Evolutionary conservation across 2,888 invertebrate genomes (phyloP).

Genomic region (Mesochorus sp.): DNA sequence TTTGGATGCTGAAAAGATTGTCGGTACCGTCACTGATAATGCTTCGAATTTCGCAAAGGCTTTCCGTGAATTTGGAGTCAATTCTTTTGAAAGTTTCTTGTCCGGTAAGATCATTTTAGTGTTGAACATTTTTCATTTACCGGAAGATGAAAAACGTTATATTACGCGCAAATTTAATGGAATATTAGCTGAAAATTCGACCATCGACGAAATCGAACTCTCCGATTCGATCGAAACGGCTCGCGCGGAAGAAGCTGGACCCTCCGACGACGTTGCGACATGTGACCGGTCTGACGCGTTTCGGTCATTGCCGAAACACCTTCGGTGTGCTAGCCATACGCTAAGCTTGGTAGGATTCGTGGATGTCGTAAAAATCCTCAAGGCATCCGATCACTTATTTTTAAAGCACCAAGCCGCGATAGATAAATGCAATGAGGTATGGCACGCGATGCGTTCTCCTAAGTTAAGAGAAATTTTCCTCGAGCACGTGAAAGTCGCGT

Average conservation of each 20-base stretch:
- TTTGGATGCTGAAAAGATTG: conserved; percentile 46
- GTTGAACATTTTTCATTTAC: too few species aligned
- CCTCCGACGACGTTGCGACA: neutral
- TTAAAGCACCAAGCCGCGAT: neutral
- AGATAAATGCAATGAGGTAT: neutral
- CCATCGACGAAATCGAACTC: too few species aligned
- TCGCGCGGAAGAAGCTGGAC: neutral
- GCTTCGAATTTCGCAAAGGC: neutral
- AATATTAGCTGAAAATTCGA: too few species aligned
- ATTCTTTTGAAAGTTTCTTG: neutral
- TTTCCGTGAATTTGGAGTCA: neutral
- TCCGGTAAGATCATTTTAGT: neutral
- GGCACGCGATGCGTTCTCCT: neutral
- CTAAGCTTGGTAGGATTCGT: conserved; percentile 15
- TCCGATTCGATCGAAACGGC: too few species aligned
- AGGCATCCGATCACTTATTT: neutral
- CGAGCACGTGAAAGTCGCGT: neutral
- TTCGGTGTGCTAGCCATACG: conserved; percentile 31
- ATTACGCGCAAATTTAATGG: too few species aligned
- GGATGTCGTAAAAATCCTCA: conserved; percentile 9
- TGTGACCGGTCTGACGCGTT: neutral
- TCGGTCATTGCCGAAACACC: conserved; percentile 14
- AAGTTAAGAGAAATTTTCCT: neutral
- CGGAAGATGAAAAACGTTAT: too few species aligned
- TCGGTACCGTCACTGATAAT: conserved; percentile 5